Conservation (phyloP, 2,797 vertebrate genomes). For the Pseudochromis fuscus region DNA sequence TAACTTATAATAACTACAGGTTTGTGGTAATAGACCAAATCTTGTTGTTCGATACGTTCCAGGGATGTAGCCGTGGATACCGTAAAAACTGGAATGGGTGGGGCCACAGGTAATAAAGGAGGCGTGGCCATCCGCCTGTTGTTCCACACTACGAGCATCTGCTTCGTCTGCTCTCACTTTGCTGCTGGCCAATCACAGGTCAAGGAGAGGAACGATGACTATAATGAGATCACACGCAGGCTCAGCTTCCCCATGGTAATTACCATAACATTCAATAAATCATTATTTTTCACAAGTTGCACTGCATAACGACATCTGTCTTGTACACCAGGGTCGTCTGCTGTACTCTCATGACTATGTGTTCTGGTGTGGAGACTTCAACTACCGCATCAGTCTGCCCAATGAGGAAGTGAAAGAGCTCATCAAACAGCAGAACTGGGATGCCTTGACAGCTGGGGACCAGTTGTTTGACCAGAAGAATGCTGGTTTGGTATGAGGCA, state of each 20-base stretch:
- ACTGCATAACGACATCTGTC: neutral
- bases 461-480: slow-evolving; percentile 96
- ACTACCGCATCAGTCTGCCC: slow-evolving; percentile 95
- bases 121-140: slow-evolving; percentile 97
- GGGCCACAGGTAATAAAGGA: slow-evolving; percentile 98
- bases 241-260: slow-evolving; percentile 97
- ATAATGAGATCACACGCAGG: slow-evolving; percentile 93
- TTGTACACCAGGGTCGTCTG: slow-evolving; percentile 89
- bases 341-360: slow-evolving; percentile 98
- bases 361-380: slow-evolving; percentile 99
- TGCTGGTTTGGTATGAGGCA: slow-evolving; percentile 87
- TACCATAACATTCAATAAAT: slow-evolving; percentile 28
- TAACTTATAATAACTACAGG: neutral
- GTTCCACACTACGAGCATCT: slow-evolving; percentile 98
- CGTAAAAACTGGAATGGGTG: slow-evolving; percentile 99
- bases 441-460: slow-evolving; percentile 93
- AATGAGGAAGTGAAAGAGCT: slow-evolving; percentile 98
- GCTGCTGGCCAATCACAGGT: slow-evolving; percentile 98
- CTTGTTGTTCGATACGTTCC: neutral
- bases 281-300: neutral
- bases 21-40: neutral
- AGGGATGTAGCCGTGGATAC: slow-evolving; percentile 98
- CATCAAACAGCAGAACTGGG: slow-evolving; percentile 95
- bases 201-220: slow-evolving; percentile 98
- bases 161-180: slow-evolving; percentile 98